These are phyloP conservation scores for Drosophila anomalata DNA, from an alignment of 2,888 invertebrate genomes.

Conservation along the genomic window DNA sequence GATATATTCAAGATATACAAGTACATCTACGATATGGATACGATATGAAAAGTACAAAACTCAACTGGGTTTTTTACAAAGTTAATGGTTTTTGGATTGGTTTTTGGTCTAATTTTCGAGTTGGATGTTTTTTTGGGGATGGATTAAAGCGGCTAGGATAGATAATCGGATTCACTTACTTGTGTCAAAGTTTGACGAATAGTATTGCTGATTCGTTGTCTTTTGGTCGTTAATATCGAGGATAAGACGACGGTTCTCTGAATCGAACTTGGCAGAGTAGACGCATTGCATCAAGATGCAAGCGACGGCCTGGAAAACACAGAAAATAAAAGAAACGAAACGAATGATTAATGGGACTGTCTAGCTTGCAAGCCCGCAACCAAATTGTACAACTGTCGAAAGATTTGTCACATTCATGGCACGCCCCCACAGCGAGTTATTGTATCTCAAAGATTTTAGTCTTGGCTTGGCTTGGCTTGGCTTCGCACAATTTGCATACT, in stretches of 20 bases:
- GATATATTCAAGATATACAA: slow-evolving; percentile 37
- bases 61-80: slow-evolving; percentile 64
- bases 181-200: slow-evolving; percentile 90
- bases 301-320: slow-evolving; percentile 83
- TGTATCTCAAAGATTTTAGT: slow-evolving; percentile 15
- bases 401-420: slow-evolving; percentile 41
- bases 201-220: slow-evolving; percentile 89
- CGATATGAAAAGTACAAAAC: slow-evolving; percentile 39
- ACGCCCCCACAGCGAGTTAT: slow-evolving; percentile 19
- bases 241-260: slow-evolving; percentile 87
- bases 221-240: slow-evolving; percentile 89
- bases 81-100: slow-evolving; percentile 23
- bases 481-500: slow-evolving; percentile 32
- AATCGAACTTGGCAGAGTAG: slow-evolving; percentile 79
- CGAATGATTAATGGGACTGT: slow-evolving; percentile 34
- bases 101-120: slow-evolving; percentile 16
- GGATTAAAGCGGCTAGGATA: slow-evolving; percentile 49
- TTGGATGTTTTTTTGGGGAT: slow-evolving; percentile 30
- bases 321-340: not conserved
- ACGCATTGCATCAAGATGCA: slow-evolving; percentile 83
- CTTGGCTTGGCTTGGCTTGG: slow-evolving; percentile 5
- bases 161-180: slow-evolving; percentile 85
- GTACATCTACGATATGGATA: slow-evolving; percentile 37
- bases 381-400: slow-evolving; percentile 22
- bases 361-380: not conserved